Evolutionary conservation across 1,140 invertebrate genomes (phyloP), one percentile per base, ranked within the genome.

Genomic region (Protaetia brevitarsis): DNA sequence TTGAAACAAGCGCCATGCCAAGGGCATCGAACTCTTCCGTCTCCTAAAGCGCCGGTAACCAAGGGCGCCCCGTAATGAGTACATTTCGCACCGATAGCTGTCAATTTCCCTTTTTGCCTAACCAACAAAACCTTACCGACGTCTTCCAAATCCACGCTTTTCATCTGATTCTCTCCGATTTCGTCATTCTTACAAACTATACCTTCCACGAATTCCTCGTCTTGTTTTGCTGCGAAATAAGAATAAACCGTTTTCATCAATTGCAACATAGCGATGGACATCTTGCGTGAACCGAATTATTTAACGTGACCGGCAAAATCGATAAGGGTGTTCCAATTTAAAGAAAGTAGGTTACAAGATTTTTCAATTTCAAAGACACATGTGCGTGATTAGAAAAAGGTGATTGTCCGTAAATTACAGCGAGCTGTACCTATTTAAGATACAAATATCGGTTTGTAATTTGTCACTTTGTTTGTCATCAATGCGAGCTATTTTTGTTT

Each of bases 1-100:
- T 90, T 93, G 76, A 98, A 99, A 77, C 95, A 97, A 13, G 96
- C 96, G 0, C 96, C 96, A 79, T 99, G 96, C 93, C 94, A 97
- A 0, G 93, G 95, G 80, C 96, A 98, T 57, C 95, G 84, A 0
- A 98, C 81, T 71, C 87, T 83, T 0, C 93, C 94, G 72, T 93
- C 86, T 41, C 89, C 89, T n/a, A 97, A 75, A 0, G 89, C 91
- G 65, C 95, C 95, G 41, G 87, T 92, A 11, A 86, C 82, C 16
- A 97, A 76, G 0, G 91, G 89, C 4, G 94, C 94, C 8, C 94
- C 94, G 76, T 95, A 97, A 82, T 98, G 96, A 0, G 94, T 89
- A 79, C 96, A 99, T 80, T 95, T 95, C 23, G 85, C 82, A 1
- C 95, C 94, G 3, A 97, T 73, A 1, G 95, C 95, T 77, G 84